Conservation (phyloP, 2,113 vertebrate species). For the Parotia lawesii region DNA sequence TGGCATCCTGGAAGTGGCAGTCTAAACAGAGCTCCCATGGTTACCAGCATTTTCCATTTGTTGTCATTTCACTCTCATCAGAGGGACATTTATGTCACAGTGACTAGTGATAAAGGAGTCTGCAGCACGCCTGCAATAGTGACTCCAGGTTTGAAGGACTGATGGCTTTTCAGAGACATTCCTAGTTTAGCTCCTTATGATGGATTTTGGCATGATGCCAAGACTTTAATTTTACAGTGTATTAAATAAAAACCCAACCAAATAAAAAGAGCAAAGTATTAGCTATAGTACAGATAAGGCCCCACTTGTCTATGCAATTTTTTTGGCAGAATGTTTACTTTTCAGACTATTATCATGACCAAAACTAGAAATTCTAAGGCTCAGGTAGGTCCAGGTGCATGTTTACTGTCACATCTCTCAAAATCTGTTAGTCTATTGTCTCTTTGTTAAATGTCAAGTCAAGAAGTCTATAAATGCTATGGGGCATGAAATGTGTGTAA, state of each 20-base stretch:
- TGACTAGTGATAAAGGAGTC: background rate
- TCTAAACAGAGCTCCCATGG: conserved; percentile 17
- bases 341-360: background rate
- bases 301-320: background rate
- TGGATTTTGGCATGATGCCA: background rate
- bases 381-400: background rate
- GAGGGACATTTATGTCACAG: background rate
- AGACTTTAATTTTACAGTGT: background rate
- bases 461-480: background rate
- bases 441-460: background rate
- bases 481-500: background rate
- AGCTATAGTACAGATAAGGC: background rate
- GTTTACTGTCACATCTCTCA: background rate
- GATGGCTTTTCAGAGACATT: background rate
- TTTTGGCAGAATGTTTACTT: background rate
- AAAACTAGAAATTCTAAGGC: background rate
- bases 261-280: background rate
- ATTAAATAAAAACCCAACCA: background rate
- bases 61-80: conserved; percentile 17
- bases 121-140: background rate
- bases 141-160: background rate
- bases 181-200: background rate
- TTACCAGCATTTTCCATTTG: conserved; percentile 27
- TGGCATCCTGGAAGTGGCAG: conserved; percentile 16
- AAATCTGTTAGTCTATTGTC: background rate